A percentile compares a stretch with the other conserved stretches of the same genome.
Evolutionary conservation across 2,888 invertebrate species (phyloP).

Genomic region (Cryptosula pallasiana): DNA sequence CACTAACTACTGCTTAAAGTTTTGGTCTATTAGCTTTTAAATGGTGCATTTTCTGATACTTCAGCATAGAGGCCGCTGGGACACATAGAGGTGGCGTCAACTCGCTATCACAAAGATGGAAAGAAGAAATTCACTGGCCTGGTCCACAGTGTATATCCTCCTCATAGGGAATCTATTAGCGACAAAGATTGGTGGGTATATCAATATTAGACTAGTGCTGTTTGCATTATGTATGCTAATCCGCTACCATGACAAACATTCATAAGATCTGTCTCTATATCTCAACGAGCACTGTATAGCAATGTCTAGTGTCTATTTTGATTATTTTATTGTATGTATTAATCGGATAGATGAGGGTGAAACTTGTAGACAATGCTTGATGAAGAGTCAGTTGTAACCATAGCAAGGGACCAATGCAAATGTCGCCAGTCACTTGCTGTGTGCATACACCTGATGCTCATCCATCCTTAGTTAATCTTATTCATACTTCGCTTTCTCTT

Average conservation of each 20-base stretch:
- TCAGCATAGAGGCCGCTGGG: neutral
- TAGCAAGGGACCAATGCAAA: neutral
- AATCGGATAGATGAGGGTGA: slow-evolving; percentile 4
- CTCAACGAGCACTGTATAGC: neutral
- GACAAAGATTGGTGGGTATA: neutral
- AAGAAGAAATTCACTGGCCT: neutral
- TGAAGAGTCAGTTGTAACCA: too few species aligned
- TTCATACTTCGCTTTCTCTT: too few species aligned
- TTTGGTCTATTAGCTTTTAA: neutral
- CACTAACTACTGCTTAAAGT: neutral
- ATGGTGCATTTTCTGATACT: neutral
- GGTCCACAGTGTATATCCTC: neutral
- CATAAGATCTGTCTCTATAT: neutral
- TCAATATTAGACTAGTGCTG: neutral
- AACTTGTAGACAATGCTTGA: neutral
- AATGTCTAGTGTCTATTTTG: slow-evolving; percentile 23
- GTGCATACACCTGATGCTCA: too few species aligned
- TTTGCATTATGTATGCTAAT: slow-evolving; percentile 22
- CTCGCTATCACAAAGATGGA: neutral
- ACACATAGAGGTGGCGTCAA: neutral
- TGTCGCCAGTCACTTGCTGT: neutral
- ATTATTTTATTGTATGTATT: slow-evolving; percentile 21
- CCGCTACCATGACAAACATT: slow-evolving; percentile 4
- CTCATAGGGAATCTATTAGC: neutral
- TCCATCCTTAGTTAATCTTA: too few species aligned